Conservation (phyloP, 35 echinoderm and acorn worm genomes). For the Apostichopus californicus region DNA sequence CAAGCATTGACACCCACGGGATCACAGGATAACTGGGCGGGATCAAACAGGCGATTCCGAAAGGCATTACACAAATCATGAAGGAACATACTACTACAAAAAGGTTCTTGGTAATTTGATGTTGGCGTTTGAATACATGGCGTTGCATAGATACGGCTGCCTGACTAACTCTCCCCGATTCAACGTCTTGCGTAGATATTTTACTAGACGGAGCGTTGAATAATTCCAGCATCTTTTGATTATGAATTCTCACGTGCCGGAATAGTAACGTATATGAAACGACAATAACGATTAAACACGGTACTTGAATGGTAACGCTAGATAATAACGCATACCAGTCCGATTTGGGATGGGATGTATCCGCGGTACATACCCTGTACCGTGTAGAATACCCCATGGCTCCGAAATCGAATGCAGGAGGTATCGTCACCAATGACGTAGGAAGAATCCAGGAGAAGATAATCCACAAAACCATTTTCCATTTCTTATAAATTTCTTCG, state of each 20-base stretch:
- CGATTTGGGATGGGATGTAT: neutral
- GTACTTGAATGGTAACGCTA: conserved; percentile 20
- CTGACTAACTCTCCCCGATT: neutral
- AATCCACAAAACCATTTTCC: conserved; percentile 11
- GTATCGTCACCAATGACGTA: neutral
- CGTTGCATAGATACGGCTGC: conserved; percentile 25
- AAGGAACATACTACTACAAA: conserved; percentile 16
- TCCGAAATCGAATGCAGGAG: neutral
- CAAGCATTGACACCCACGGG: conserved; percentile 19
- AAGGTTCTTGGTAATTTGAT: conserved; percentile 22
- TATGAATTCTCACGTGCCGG: neutral
- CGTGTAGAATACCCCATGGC: conserved; percentile 12
- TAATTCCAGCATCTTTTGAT: conserved; percentile 16
- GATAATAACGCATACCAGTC: neutral
- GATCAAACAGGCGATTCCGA: neutral
- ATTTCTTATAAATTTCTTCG: conserved; percentile 1
- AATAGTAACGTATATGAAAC: conserved; percentile 7
- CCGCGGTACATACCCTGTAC: conserved; percentile 22
- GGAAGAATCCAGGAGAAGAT: neutral
- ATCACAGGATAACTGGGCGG: conserved; percentile 1
- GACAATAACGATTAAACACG: conserved; percentile 14
- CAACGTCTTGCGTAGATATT: neutral
- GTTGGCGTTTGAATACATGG: conserved; percentile 9
- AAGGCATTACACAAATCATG: conserved; percentile 8
- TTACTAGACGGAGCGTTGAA: neutral